Conservation (phyloP, 2,888 invertebrate genomes). For the Leucophenga maculata region DNA sequence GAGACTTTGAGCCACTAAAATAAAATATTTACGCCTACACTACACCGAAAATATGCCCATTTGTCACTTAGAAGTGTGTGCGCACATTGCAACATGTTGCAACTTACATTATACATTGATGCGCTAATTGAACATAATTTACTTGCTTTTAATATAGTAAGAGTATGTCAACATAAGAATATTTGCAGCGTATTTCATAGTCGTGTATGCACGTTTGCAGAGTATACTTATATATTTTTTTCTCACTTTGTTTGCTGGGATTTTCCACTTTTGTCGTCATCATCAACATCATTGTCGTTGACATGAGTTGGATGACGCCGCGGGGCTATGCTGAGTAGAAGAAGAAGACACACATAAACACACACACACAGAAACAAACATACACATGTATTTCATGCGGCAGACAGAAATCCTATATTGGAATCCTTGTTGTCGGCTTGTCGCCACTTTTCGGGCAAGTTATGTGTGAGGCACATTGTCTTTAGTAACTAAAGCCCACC, state of each 20-base stretch:
- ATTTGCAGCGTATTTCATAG: too few species aligned
- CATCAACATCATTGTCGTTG: conserved; percentile 19
- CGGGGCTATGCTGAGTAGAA: not conserved
- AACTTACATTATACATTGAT: too few species aligned
- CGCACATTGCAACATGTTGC: too few species aligned
- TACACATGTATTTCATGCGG: not conserved
- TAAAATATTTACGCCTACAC: too few species aligned
- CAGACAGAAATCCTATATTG: conserved; percentile 46
- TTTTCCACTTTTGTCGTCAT: conserved; percentile 46
- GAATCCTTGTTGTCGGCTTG: conserved; percentile 8
- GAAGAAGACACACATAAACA: conserved; percentile 6
- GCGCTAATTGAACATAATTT: too few species aligned
- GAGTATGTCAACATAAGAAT: too few species aligned
- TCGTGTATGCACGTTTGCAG: conserved; percentile 35
- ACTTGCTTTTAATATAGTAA: too few species aligned
- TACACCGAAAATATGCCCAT: too few species aligned
- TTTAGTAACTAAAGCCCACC: not conserved
- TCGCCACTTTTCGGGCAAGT: conserved; percentile 12
- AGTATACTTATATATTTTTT: conserved; percentile 49
- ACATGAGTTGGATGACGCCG: not conserved
- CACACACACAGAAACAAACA: not conserved
- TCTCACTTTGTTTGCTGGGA: conserved; percentile 62
- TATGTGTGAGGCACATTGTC: not conserved
- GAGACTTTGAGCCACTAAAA: too few species aligned
- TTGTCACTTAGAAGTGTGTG: too few species aligned